Conservation (phyloP, 2,113 vertebrate species). For the Mesembrinibis cayennensis region DNA sequence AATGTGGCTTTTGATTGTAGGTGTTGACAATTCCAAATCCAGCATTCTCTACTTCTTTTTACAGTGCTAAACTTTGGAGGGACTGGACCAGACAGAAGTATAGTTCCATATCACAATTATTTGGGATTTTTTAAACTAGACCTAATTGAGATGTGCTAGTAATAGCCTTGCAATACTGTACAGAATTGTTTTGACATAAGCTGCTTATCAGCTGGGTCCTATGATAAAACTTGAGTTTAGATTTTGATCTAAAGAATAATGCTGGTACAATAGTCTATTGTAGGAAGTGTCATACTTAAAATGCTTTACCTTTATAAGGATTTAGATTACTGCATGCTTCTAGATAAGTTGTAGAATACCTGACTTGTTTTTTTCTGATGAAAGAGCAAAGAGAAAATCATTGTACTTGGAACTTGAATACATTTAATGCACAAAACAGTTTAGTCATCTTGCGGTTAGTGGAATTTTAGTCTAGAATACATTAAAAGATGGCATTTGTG, state of each 20-base stretch:
- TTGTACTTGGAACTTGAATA: neutral
- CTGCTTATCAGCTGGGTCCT: neutral
- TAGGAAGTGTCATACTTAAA: neutral
- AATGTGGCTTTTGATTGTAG: neutral
- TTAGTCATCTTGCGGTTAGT: neutral
- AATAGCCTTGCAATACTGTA: neutral
- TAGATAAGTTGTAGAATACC: neutral
- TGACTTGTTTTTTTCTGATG: neutral
- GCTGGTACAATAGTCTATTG: neutral
- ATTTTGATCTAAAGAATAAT: neutral
- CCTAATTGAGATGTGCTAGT: neutral
- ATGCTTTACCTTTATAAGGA: neutral
- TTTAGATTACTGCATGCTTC: neutral
- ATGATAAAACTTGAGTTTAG: neutral
- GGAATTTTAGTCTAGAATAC: neutral
- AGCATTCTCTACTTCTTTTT: neutral
- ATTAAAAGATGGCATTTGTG: neutral
- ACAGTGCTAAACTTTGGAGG: neutral
- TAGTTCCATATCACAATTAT: neutral
- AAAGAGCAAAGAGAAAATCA: neutral
- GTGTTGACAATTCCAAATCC: neutral
- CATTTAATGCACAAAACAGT: neutral
- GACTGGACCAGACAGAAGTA: neutral
- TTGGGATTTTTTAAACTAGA: neutral
- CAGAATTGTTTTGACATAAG: neutral